Percentiles rank a stretch among this genome's conserved stretches.
Evolutionary conservation across 2,797 vertebrate species (phyloP).

Genomic region (Pseudomugil tenellus): DNA sequence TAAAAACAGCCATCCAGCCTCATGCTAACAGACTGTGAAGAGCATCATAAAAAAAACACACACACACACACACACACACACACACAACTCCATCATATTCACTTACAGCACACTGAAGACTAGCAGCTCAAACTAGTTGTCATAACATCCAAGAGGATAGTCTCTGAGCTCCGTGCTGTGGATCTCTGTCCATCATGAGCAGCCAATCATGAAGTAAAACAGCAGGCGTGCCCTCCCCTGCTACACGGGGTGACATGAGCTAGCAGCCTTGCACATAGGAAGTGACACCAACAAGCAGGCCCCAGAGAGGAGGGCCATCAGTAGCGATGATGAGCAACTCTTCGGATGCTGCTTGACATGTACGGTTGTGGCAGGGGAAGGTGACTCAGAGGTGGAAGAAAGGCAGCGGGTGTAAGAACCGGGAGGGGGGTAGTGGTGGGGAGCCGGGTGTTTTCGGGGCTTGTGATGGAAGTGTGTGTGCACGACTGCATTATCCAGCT

Average conservation of each 20-base stretch:
- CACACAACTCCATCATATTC: conserved; percentile 77
- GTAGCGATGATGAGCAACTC: conserved; percentile 87
- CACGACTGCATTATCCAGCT: conserved; percentile 89
- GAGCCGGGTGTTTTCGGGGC: conserved; percentile 51
- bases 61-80: conserved; percentile 6
- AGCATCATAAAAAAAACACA: conserved; percentile 67
- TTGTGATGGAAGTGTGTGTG: conserved; percentile 64
- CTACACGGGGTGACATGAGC: conserved; percentile 76
- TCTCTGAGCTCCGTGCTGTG: conserved; percentile 34
- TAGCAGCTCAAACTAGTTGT: conserved; percentile 63
- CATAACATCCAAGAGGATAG: conserved; percentile 71
- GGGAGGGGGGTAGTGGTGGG: conserved; percentile 1
- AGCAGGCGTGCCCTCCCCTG: conserved; percentile 69
- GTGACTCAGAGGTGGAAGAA: conserved; percentile 59
- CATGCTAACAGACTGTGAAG: conserved; percentile 77
- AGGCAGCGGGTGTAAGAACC: conserved; percentile 47
- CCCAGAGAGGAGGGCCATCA: conserved; percentile 88
- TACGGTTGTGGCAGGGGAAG: conserved; percentile 68
- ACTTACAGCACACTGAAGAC: conserved; percentile 63
- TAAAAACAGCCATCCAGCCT: conserved; percentile 76
- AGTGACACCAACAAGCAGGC: conserved; percentile 89
- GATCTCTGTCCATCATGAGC: conserved; percentile 59
- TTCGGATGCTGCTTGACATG: conserved; percentile 87
- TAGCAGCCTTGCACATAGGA: conserved; percentile 86
- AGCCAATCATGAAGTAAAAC: conserved; percentile 79